Evolutionary conservation across 2,797 vertebrate genomes (phyloP).

Genomic region (Stomatorhinus walkeri): DNA sequence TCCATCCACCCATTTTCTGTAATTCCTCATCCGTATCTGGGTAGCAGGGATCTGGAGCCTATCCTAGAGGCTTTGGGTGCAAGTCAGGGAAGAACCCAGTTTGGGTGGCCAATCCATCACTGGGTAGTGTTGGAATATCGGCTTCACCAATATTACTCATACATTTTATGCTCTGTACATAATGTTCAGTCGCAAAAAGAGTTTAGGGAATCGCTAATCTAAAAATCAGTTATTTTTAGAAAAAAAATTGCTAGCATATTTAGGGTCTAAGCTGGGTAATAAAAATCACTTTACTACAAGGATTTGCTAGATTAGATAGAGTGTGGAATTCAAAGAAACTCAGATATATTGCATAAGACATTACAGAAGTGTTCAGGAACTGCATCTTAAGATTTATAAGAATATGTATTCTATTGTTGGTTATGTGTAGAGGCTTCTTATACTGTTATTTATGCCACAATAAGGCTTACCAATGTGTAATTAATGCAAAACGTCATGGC

Average conservation of each 20-base stretch:
- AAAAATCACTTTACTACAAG: background rate
- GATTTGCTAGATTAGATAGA: background rate
- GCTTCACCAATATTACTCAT: background rate
- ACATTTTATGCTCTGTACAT: background rate
- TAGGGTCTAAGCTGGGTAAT: background rate
- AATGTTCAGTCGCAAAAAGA: background rate
- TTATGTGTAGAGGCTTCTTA: background rate
- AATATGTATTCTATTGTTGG: background rate
- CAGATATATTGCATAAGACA: background rate
- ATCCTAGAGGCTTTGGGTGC: background rate
- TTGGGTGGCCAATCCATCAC: background rate
- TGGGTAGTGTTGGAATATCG: background rate
- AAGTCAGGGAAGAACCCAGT: background rate
- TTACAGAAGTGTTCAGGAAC: background rate
- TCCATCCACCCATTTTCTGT: background rate
- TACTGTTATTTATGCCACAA: background rate
- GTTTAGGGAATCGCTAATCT: background rate
- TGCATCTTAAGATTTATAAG: background rate
- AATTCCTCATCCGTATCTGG: background rate
- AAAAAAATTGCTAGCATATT: background rate
- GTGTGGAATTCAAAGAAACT: background rate
- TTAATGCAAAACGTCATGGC: background rate
- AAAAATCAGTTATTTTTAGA: background rate
- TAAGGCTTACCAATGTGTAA: background rate
- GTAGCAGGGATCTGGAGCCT: background rate